These are phyloP conservation scores for Oscheius sp. DNA, from an alignment of 2,888 invertebrate species.

Conservation along the genomic window DNA sequence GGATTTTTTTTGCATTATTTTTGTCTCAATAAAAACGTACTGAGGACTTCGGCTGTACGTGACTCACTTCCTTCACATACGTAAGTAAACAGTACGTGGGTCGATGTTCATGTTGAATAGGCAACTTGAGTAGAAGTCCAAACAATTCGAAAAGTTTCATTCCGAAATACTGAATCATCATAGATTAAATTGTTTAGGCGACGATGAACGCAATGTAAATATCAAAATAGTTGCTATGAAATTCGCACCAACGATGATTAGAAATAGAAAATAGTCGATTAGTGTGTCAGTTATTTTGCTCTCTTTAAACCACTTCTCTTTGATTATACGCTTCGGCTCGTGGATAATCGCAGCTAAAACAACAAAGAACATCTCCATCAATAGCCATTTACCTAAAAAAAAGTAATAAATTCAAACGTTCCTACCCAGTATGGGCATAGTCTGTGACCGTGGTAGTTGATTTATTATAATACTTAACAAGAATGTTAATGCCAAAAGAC, in stretches of 20 bases:
- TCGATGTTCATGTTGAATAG: too few relatives aligned
- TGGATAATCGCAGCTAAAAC: not conserved
- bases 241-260: not conserved
- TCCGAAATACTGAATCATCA: too few relatives aligned
- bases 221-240: not conserved
- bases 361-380: conserved; percentile 5
- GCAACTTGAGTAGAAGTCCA: too few relatives aligned
- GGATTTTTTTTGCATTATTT: too few relatives aligned
- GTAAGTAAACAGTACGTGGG: too few relatives aligned
- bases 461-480: not conserved
- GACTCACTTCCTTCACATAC: too few relatives aligned
- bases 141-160: too few relatives aligned
- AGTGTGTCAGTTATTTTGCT: not conserved
- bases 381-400: conserved; percentile 4
- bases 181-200: too few relatives aligned
- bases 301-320: not conserved
- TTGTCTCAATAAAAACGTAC: too few relatives aligned
- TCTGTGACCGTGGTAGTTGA: not conserved
- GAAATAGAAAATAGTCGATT: not conserved
- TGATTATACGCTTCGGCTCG: not conserved
- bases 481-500: conserved; percentile 4
- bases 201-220: too few relatives aligned
- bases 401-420: too few relatives aligned
- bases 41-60: too few relatives aligned
- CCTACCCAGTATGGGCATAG: conserved; percentile 3